Conservation (phyloP, 37 sponge, comb jelly and placozoan species). For the Petrosia ficiformis region DNA sequence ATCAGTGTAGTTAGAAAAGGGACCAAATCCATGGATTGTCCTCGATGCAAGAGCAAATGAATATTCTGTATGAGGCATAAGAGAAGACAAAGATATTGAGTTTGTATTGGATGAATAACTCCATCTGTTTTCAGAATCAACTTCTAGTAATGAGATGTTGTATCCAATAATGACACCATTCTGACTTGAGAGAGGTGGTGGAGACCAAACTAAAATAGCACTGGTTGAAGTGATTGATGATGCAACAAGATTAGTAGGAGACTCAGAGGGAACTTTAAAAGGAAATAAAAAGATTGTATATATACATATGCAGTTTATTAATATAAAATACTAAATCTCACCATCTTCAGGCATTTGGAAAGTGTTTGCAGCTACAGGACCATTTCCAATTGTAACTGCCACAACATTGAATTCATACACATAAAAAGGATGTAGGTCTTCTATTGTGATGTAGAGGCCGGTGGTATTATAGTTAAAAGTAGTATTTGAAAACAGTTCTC, state of each 20-base stretch:
- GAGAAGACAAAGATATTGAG: background rate
- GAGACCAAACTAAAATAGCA: conserved; percentile 18
- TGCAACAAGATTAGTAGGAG: background rate
- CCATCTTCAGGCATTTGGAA: conserved; percentile 13
- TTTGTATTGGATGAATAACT: background rate
- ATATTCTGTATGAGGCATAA: background rate
- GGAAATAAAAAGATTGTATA: too few relatives aligned
- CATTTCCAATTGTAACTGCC: conserved; percentile 24
- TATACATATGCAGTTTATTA: too few relatives aligned
- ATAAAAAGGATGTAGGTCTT: conserved; percentile 1
- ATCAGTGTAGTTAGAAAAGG: background rate
- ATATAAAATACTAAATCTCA: too few relatives aligned
- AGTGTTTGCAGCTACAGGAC: background rate
- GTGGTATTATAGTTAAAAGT: too few relatives aligned
- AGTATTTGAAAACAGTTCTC: too few relatives aligned
- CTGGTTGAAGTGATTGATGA: background rate
- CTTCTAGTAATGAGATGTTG: conserved; percentile 3
- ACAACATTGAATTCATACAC: conserved; percentile 15
- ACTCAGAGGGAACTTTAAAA: background rate
- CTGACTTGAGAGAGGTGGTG: conserved; percentile 19
- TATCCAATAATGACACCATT: conserved; percentile 34
- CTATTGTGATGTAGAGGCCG: too few relatives aligned
- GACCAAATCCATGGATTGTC: background rate
- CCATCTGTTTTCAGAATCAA: background rate
- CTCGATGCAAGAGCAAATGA: background rate